Percentiles rank a stretch among this genome's conserved stretches.
phyloP scores from a whole-genome alignment of 1,140 invertebrate genomes.

The Nasonia vitripennis region DNA sequence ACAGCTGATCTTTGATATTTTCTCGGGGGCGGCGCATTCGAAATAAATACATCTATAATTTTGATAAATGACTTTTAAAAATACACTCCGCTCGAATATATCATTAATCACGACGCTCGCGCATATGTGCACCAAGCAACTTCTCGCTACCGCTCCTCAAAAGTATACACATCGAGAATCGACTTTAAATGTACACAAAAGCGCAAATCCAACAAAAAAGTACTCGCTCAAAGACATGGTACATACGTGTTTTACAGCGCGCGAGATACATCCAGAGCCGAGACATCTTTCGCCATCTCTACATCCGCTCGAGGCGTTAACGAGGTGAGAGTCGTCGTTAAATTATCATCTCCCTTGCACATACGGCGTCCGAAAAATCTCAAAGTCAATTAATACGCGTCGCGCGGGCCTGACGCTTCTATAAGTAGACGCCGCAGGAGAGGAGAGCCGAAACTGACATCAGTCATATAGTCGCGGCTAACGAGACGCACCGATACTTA shows the following conservation, averaged over 20 bases:
- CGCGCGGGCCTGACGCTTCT: slow-evolving; percentile 68
- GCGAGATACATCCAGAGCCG: background rate
- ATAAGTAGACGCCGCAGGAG: slow-evolving; percentile 68
- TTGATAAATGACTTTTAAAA: slow-evolving; percentile 1
- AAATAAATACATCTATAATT: slow-evolving; percentile 2
- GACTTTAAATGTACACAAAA: too few relatives aligned
- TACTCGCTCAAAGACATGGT: too few relatives aligned
- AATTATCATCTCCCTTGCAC: slow-evolving; percentile 11
- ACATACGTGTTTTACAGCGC: slow-evolving; percentile 17
- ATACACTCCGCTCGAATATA: background rate
- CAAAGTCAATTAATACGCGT: slow-evolving; percentile 74
- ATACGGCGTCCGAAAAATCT: slow-evolving; percentile 55
- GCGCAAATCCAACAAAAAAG: too few relatives aligned
- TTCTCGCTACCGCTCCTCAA: background rate
- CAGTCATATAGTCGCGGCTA: slow-evolving; percentile 68
- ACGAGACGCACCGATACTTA: slow-evolving; percentile 63
- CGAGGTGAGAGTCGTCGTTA: slow-evolving; percentile 33
- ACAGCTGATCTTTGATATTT: background rate
- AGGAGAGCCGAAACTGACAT: slow-evolving; percentile 61
- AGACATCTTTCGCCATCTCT: background rate
- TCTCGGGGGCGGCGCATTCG: background rate
- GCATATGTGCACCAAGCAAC: background rate
- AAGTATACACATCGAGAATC: background rate
- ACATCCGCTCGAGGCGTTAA: background rate
- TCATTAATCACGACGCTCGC: background rate